Conservation (phyloP, 1,140 invertebrate genomes). For the Riptortus pedestris region DNA sequence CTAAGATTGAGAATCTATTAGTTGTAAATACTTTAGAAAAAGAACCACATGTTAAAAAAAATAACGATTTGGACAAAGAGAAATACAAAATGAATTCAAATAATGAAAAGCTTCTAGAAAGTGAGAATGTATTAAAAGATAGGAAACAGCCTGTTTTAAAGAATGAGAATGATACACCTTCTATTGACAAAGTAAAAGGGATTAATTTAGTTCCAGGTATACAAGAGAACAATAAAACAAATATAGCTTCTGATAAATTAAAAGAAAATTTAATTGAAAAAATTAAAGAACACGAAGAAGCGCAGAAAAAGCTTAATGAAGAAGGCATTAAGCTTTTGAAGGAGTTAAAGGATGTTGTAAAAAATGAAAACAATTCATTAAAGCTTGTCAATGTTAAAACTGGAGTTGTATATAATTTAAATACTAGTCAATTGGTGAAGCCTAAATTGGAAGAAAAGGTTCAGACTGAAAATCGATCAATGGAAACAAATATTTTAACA, state of each 20-base stretch:
- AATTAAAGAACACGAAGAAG: slow-evolving; percentile 10
- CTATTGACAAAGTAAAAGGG: slow-evolving; percentile 13
- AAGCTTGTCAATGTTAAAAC: background rate
- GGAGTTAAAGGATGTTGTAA: background rate
- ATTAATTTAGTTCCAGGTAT: too few relatives aligned
- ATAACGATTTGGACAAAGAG: too few relatives aligned
- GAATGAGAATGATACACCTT: background rate
- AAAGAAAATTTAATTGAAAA: slow-evolving; percentile 13
- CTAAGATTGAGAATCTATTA: background rate
- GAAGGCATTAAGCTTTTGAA: background rate
- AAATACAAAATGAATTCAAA: too few relatives aligned
- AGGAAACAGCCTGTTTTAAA: too few relatives aligned
- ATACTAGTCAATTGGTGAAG: background rate
- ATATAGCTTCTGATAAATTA: too few relatives aligned
- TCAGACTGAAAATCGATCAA: too few relatives aligned
- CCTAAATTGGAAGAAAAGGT: too few relatives aligned
- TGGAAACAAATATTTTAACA: background rate
- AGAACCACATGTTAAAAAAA: too few relatives aligned
- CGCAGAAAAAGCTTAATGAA: background rate
- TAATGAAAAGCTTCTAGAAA: too few relatives aligned
- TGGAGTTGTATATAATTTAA: background rate
- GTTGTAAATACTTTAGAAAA: too few relatives aligned
- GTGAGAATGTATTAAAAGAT: too few relatives aligned
- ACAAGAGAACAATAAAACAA: too few relatives aligned
- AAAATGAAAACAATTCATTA: background rate